Conservation (phyloP, 2,113 vertebrate genomes). For the Calonectris borealis region DNA sequence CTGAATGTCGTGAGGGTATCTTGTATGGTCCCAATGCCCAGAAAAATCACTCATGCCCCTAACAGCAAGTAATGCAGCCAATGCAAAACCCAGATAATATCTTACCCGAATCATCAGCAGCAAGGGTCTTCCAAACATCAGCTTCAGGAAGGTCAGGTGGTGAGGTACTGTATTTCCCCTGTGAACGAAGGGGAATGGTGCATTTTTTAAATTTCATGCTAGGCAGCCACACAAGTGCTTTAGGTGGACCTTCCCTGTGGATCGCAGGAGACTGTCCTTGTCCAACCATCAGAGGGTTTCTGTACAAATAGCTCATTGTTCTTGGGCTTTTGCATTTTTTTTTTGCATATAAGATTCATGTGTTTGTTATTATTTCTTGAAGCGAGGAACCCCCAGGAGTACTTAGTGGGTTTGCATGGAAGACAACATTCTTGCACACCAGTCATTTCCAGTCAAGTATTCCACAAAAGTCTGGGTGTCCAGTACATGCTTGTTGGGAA, state of each 20-base stretch:
- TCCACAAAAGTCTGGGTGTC: neutral
- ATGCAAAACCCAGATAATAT: neutral
- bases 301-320: neutral
- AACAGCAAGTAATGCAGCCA: neutral
- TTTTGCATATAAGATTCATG: neutral
- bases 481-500: neutral
- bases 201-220: neutral
- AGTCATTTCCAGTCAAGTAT: neutral
- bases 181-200: slow-evolving; percentile 15
- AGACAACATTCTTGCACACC: neutral
- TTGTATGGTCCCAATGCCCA: neutral
- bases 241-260: neutral
- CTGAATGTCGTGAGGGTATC: fast-evolving
- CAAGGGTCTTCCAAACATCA: neutral
- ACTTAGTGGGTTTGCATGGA: neutral
- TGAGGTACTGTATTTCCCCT: slow-evolving; percentile 10
- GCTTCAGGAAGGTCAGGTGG: neutral
- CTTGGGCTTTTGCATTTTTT: neutral
- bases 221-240: neutral
- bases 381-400: neutral
- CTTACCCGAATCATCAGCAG: neutral
- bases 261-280: neutral
- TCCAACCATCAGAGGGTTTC: slow-evolving; percentile 7
- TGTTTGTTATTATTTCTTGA: neutral
- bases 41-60: neutral